Evolutionary conservation across 2,113 vertebrate species (phyloP), one percentile per base, ranked within the genome.

Genomic region (Xenopus borealis): DNA sequence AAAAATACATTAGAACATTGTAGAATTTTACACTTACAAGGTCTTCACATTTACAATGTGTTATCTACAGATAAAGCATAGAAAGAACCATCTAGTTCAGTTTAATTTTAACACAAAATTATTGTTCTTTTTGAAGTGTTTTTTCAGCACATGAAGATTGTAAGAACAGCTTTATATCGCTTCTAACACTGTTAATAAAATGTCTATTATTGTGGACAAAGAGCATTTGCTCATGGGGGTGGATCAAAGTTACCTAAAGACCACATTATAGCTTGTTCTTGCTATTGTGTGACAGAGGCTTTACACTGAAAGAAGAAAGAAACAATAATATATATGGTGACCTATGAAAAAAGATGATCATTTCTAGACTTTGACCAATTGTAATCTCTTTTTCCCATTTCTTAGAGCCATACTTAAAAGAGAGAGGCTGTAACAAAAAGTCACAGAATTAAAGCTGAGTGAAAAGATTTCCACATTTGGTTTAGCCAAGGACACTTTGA

Each of bases 161-260:
- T 3, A 45, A 61, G 23, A 18, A 19, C 44, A 50, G 27, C 58
- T 47, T 61, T 10, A 10, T 59, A 67, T 50, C 44, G 67, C 40
- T 61, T 40, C 13, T 52, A 45, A 75, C 72, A 62, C 20, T 62
- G 17, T 69, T 75, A 75, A 75, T 62, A 75, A 50, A 46, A 23
- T 19, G 57, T 69, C 69, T 75, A 75, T 69, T 75, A 75, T 75
- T 52, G n/a, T 40, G 27, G 20, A 75, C 65, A 69, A 75, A 62
- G 66, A 57, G 44, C 65, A 62, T 40, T 40, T 52, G 55, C 57
- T 75, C 57, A 52, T 44, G 57, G 72, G 23, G 55, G 59, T n/a
- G 23, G 65, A 75, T 75, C 72, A 75, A 69, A 75, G 7, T 52
- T 53, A 12, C 44, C 47, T 62, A 62, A 40, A 61, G 58, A 33